phyloP scores from a whole-genome alignment of 92 coral and sea anemone species.

The Meandrina meandrites region DNA sequence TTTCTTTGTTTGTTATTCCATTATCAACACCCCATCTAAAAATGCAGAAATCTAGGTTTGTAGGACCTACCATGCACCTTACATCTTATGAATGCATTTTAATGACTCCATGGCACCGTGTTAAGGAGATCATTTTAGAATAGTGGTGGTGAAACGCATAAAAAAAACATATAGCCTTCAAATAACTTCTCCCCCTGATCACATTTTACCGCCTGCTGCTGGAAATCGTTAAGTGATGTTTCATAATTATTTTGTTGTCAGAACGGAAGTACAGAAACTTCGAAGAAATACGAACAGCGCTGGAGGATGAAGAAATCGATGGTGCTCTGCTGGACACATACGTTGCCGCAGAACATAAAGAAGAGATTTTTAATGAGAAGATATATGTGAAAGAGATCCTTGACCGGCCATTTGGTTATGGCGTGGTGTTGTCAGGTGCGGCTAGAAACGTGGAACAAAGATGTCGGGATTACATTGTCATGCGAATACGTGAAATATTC shows the following conservation, averaged over 20 bases:
- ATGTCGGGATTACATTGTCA: constrained; percentile 58
- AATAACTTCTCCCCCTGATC: too few relatives aligned
- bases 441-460: constrained; percentile 43
- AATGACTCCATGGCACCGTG: too few relatives aligned
- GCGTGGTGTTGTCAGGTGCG: constrained; percentile 74
- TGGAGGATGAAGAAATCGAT: constrained; percentile 54
- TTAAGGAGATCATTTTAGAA: too few relatives aligned
- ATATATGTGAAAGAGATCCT: constrained; percentile 54
- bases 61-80: too few relatives aligned
- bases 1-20: too few relatives aligned
- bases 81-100: too few relatives aligned
- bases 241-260: neutral
- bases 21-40: too few relatives aligned
- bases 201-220: too few relatives aligned
- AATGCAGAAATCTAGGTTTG: too few relatives aligned
- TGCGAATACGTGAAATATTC: constrained; percentile 41
- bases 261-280: constrained; percentile 54
- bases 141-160: too few relatives aligned
- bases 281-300: constrained; percentile 57
- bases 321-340: constrained; percentile 77
- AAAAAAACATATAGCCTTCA: too few relatives aligned
- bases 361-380: constrained; percentile 49
- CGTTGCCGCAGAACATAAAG: constrained; percentile 79
- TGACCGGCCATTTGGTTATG: constrained; percentile 68
- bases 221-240: too few relatives aligned